These are phyloP conservation scores for Allygus modestus DNA, from an alignment of 2,888 invertebrate genomes.

Conservation along the genomic window DNA sequence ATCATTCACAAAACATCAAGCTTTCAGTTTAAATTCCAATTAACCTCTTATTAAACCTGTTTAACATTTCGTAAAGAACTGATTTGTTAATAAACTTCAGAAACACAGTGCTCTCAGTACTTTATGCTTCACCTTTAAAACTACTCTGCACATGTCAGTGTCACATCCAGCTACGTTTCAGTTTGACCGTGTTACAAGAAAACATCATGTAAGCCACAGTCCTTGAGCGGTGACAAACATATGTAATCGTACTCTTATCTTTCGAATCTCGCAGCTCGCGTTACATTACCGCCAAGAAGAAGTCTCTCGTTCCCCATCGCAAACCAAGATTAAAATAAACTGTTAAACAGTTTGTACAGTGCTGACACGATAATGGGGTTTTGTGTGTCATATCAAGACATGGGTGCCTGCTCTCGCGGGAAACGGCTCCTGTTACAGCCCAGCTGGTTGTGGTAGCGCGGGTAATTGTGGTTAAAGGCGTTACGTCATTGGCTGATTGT, in stretches of 20 bases:
- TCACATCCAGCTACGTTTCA: too few relatives aligned
- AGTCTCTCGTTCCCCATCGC: background rate
- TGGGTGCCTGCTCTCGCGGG: background rate
- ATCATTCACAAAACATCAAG: too few relatives aligned
- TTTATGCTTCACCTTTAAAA: too few relatives aligned
- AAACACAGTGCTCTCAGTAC: too few relatives aligned
- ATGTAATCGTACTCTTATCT: conserved; percentile 41
- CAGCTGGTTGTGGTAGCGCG: conserved; percentile 23
- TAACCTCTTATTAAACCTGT: too few relatives aligned
- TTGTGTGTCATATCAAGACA: background rate
- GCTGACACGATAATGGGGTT: too few relatives aligned
- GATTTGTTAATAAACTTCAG: too few relatives aligned
- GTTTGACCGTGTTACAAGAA: background rate
- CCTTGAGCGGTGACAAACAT: conserved; percentile 22
- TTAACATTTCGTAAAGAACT: too few relatives aligned
- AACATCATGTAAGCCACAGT: background rate
- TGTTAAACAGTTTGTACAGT: background rate
- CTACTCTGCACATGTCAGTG: too few relatives aligned
- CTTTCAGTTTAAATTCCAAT: too few relatives aligned
- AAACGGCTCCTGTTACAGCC: conserved; percentile 17
- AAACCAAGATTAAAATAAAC: background rate
- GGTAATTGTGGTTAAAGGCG: conserved; percentile 22
- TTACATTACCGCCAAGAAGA: background rate
- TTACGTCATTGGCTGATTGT: conserved; percentile 31
- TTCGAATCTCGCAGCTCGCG: conserved; percentile 10